These are phyloP conservation scores for Pocota personata DNA, from an alignment of 2,888 invertebrate species.

Conservation along the genomic window DNA sequence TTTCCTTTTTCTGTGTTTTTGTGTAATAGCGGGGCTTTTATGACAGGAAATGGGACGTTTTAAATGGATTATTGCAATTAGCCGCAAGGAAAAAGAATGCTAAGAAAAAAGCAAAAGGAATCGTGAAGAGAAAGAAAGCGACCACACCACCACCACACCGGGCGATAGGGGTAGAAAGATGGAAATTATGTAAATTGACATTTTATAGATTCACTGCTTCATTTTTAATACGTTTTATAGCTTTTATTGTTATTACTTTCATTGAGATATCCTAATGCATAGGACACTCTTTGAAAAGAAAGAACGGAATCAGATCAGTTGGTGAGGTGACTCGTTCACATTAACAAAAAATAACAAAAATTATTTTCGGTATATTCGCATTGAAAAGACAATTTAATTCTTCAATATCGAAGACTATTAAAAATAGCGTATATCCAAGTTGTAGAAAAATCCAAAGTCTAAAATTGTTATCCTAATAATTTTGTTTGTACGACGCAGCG, in stretches of 20 bases:
- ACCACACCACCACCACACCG: constrained; percentile 1
- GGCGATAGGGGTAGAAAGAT: constrained; percentile 69
- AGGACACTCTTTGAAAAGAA: too few relatives aligned
- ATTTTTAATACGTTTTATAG: constrained; percentile 58
- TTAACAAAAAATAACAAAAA: too few relatives aligned
- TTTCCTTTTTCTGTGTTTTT: constrained; percentile 12
- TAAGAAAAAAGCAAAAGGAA: constrained; percentile 17
- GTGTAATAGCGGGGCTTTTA: constrained; percentile 68
- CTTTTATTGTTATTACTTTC: constrained; percentile 60
- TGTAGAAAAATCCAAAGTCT: too few relatives aligned
- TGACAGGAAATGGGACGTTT: constrained; percentile 78
- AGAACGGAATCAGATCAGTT: too few relatives aligned
- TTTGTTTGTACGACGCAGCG: too few relatives aligned
- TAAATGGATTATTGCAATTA: constrained; percentile 83
- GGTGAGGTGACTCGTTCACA: too few relatives aligned
- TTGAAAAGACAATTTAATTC: too few relatives aligned
- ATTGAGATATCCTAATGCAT: constrained; percentile 41
- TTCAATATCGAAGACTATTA: too few relatives aligned
- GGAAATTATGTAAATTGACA: constrained; percentile 71
- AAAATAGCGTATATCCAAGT: too few relatives aligned
- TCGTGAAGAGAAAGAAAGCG: constrained; percentile 31
- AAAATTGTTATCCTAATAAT: too few relatives aligned
- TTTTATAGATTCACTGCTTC: constrained; percentile 69
- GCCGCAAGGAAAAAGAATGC: constrained; percentile 75
- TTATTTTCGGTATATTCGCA: too few relatives aligned